Base-by-base conservation (phyloP, 2,797 vertebrate genomes). In the Myioborus melanocephalus region DNA sequence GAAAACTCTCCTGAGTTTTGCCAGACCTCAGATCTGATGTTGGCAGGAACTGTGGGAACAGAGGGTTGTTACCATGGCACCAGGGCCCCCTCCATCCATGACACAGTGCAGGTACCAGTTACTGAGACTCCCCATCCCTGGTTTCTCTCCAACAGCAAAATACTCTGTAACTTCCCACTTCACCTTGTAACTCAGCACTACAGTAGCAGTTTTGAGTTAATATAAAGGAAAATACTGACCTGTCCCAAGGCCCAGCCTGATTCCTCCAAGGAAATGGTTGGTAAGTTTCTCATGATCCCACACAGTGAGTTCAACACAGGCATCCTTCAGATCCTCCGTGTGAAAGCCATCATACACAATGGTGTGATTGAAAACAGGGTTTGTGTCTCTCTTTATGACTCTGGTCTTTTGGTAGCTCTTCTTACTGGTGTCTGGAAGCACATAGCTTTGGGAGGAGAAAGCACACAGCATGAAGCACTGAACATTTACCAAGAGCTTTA, bases 281-380 rank as follows among this genome's bases (percentile, higher is more conserved):
- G 96, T 97, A 23, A 98, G 95, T 10, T 97, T 98, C 79, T 98
- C 98, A 35, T 98, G 98, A 83, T 98, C 97, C 98, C 98, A 98
- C 57, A 98, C 97, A 11, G 97, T 98, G 78, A 98, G 81, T 46
- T 98, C 97, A 47, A 98, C 97, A 46, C 98, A 98, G 8, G 97
- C 97, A 63, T 98, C 97, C 78, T 97, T 98, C 12, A 98, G 92
- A 46, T 98, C 98, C 61, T 98, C 97, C 0, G 97, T 97, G 24
- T 98, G 97, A 59, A 98, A 98, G 44, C 98, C 98, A 50, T 98
- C 98, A 1, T 98, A 98, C 4, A 98, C 98, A 81, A 98, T 98
- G 5, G 98, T 98, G 90, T 98, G 98, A 87, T 98, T 98, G 81
- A 98, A 98, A 76, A 98, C 82, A 6, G 98, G 98, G 77, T 98